Evolutionary conservation across 2,797 vertebrate species (phyloP).

Genomic region (Streptopelia turtur): DNA sequence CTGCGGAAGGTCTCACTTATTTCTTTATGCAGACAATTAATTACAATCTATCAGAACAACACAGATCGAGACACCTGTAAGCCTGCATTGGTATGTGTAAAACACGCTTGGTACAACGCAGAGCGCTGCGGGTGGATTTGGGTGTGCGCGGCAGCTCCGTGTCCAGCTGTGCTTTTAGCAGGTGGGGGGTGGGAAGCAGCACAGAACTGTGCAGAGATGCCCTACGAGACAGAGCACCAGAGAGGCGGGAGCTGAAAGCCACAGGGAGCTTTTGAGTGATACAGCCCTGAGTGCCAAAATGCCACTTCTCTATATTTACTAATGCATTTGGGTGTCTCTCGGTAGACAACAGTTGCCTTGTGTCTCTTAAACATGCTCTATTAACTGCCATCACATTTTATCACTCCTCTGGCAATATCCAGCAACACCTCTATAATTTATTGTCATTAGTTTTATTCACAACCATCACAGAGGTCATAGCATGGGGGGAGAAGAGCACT

Average conservation of each 20-base stretch:
- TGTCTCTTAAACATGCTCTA: constrained; percentile 41
- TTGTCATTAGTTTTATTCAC: constrained; percentile 64
- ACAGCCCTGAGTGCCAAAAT: background rate
- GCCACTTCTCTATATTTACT: background rate
- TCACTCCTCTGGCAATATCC: constrained; percentile 44
- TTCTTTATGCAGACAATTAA: background rate
- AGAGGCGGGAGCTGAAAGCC: background rate
- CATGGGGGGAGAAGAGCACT: constrained; percentile 2
- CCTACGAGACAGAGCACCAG: background rate
- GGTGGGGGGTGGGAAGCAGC: background rate
- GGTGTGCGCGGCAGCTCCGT: background rate
- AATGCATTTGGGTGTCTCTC: background rate
- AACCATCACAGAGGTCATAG: constrained; percentile 42
- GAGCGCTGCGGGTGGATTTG: background rate
- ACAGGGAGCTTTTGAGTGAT: background rate
- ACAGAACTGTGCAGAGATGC: background rate
- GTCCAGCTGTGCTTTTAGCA: background rate
- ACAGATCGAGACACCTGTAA: background rate
- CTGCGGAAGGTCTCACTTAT: background rate
- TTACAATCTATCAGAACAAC: background rate
- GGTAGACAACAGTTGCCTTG: constrained; percentile 1
- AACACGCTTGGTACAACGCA: background rate
- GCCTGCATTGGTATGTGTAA: background rate
- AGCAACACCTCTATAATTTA: constrained; percentile 66
- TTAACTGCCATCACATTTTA: constrained; percentile 55